Conservation (phyloP, 2,888 invertebrate genomes). For the Embidobia sp. region DNA sequence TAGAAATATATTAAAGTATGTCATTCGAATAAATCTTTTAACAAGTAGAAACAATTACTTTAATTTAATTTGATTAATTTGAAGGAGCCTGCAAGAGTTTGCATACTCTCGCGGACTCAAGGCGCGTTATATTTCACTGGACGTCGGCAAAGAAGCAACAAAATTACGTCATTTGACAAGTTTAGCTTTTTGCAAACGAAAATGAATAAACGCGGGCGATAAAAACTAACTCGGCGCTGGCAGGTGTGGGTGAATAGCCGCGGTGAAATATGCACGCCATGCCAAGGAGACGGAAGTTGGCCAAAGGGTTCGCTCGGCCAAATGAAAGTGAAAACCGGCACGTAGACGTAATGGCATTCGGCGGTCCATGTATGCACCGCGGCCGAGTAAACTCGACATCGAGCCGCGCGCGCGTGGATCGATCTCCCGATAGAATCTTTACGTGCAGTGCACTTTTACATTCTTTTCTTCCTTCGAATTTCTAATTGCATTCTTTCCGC, state of each 20-base stretch:
- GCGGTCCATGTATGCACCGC: constrained; percentile 55
- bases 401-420: constrained; percentile 56
- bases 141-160: not conserved
- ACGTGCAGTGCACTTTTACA: constrained; percentile 53
- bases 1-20: too few relatives aligned
- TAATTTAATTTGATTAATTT: too few relatives aligned
- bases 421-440: constrained; percentile 65
- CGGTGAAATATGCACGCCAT: constrained; percentile 61
- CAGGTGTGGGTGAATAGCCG: constrained; percentile 68
- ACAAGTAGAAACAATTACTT: too few relatives aligned
- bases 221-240: constrained; percentile 7
- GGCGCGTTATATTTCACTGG: too few relatives aligned
- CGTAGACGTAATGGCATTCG: constrained; percentile 63
- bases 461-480: constrained; percentile 54
- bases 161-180: not conserved
- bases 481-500: constrained; percentile 60
- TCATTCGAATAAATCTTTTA: too few relatives aligned
- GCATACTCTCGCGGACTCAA: too few relatives aligned
- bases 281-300: constrained; percentile 72
- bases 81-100: too few relatives aligned
- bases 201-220: constrained; percentile 1
- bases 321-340: constrained; percentile 73
- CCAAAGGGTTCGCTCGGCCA: constrained; percentile 66
- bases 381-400: constrained; percentile 50
- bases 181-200: too few relatives aligned